Conservation (phyloP, 2,888 invertebrate genomes). For the Trachelus iudaicus region DNA sequence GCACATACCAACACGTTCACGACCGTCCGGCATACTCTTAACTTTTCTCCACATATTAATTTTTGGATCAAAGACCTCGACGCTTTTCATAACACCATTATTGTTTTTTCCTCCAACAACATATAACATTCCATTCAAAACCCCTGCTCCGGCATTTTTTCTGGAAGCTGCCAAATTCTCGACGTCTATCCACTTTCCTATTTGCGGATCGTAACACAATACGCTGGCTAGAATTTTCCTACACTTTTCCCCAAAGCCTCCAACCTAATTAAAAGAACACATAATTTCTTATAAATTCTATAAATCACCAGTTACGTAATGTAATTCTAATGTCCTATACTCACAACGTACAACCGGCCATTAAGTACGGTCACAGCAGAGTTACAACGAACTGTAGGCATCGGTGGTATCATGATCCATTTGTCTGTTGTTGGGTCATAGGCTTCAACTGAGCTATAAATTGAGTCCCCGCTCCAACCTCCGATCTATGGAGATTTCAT, state of each 20-base stretch:
- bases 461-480: no score
- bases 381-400: no score
- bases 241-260: conserved; percentile 88
- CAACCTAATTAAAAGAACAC: conserved; percentile 17
- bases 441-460: no score
- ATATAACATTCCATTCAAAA: conserved; percentile 84
- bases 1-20: conserved; percentile 83
- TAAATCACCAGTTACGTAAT: no score
- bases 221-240: conserved; percentile 88
- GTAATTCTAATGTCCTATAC: conserved; percentile 29
- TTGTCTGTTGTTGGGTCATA: no score
- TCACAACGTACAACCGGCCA: conserved; percentile 73
- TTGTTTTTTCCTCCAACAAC: conserved; percentile 95
- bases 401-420: no score
- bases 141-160: conserved; percentile 90
- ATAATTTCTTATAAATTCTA: no score
- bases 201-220: conserved; percentile 84
- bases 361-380: no score
- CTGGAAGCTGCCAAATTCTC: conserved; percentile 86
- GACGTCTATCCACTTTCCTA: conserved; percentile 81
- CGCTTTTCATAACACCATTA: conserved; percentile 87
- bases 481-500: no score
- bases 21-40: conserved; percentile 83
- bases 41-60: conserved; percentile 80
- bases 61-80: conserved; percentile 84